Evolutionary conservation across 2,113 vertebrate species (phyloP), one percentile per base, ranked within the genome.

Genomic region (Trachemys scripta): DNA sequence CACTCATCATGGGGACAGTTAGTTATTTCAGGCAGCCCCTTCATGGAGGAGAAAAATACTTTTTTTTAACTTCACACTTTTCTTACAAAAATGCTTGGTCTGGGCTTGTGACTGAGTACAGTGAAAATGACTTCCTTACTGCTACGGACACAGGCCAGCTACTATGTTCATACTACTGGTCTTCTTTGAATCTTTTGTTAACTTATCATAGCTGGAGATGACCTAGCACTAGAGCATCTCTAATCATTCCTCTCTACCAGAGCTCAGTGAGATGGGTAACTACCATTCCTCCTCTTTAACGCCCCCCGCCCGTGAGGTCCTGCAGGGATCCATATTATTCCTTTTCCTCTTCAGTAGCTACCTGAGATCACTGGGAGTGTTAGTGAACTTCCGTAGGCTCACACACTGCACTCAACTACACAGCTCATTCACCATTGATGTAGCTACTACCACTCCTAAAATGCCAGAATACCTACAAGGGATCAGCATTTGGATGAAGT

Each of bases 401-500:
- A 42, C 13, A 2, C 2, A 84, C 57, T 87, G 14, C 6, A 1
- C 80, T 72, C 1, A 27, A 25, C 35, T 75, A 5, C 89, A 14
- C 92, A 90, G 27, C 1, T 0, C 75, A 85, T 84, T 76, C 47
- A 59, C 19, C 72, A 47, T 56, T 50, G 69, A 88, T 8, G 27
- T n/a, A n/a, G 31, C 31, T 16, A 17, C 8, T 35, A 69, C 17
- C 27, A 45, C 35, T 94, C 24, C 31, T 89, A 87, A 89, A 81
- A 90, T 56, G n/a, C 82, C 51, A 31, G 31, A 91, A 89, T 81
- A 16, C 2, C 6, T 84, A 9, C 65, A 76, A 91, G 65, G 89
- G 85, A 72, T 85, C 1, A 51, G 83, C 5, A 92, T 94, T 92
- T 90, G 82, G 19, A 51, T 89, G 6, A 92, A 6, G 27, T 75